These are phyloP conservation scores for Leptinotarsa tumamoca DNA, from an alignment of 2,888 invertebrate genomes.

Conservation along the genomic window DNA sequence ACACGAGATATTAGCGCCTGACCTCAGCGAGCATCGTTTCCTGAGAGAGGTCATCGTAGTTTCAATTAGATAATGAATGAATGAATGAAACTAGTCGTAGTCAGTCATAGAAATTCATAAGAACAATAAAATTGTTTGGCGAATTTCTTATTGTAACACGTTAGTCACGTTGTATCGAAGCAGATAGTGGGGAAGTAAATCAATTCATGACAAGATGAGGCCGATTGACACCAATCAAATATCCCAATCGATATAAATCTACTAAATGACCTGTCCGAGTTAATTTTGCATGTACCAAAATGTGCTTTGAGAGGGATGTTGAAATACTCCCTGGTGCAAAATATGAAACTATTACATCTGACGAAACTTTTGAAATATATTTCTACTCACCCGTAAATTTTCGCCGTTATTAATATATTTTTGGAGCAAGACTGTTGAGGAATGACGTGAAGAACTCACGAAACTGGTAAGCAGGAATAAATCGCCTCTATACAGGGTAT, in stretches of 20 bases:
- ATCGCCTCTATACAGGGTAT: too few relatives aligned
- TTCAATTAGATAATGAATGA: constrained; percentile 8
- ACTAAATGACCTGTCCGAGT: too few relatives aligned
- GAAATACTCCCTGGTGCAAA: too few relatives aligned
- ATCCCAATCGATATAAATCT: not conserved
- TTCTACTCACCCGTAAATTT: too few relatives aligned
- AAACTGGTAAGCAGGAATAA: too few relatives aligned
- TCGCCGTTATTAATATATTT: too few relatives aligned
- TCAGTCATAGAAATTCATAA: not conserved
- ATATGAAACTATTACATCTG: too few relatives aligned
- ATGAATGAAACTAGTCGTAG: constrained; percentile 1
- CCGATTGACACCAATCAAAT: not conserved
- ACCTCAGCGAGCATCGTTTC: constrained; percentile 5
- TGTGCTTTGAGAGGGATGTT: too few relatives aligned
- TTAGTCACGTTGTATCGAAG: not conserved
- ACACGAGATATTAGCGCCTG: constrained; percentile 1
- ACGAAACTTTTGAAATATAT: too few relatives aligned
- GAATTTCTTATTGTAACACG: not conserved
- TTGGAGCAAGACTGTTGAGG: too few relatives aligned
- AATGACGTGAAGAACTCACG: too few relatives aligned
- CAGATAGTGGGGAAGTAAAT: not conserved
- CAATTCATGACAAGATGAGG: not conserved
- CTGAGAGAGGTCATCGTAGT: constrained; percentile 10
- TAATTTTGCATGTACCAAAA: too few relatives aligned
- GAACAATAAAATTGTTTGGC: not conserved